phyloP scores from a whole-genome alignment of 2,797 vertebrate genomes.

The Picus viridis region DNA sequence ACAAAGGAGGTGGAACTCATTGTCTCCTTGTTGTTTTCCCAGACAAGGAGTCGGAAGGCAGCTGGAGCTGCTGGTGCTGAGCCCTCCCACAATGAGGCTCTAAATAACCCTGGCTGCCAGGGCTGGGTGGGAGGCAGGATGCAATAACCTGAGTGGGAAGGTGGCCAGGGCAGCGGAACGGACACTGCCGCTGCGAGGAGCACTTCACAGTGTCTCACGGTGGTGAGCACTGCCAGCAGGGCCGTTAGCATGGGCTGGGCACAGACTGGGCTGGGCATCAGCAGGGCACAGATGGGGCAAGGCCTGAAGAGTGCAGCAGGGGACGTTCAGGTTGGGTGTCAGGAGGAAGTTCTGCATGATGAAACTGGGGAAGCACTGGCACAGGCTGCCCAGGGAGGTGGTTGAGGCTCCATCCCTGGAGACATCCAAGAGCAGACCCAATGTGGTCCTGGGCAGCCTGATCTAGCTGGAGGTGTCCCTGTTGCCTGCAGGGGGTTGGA shows the following conservation, averaged over 20 bases:
- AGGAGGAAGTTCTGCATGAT: no score
- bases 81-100: neutral
- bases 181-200: neutral
- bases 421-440: no score
- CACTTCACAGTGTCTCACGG: neutral
- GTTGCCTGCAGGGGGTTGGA: no score
- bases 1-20: neutral
- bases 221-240: fast-evolving
- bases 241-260: neutral
- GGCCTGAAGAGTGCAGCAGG: no score
- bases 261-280: neutral
- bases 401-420: no score
- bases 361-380: no score
- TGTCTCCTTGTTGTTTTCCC: neutral
- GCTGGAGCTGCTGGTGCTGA: neutral
- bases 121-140: neutral
- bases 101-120: neutral
- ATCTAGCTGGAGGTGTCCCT: no score
- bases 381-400: no score
- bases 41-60: neutral
- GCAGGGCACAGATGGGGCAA: neutral
- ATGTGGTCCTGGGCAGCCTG: no score
- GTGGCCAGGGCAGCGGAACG: neutral
- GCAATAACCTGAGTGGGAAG: neutral
- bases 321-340: no score